These are phyloP conservation scores for Sus cebifrons DNA, from an alignment of 2,797 vertebrate species.

Conservation along the genomic window DNA sequence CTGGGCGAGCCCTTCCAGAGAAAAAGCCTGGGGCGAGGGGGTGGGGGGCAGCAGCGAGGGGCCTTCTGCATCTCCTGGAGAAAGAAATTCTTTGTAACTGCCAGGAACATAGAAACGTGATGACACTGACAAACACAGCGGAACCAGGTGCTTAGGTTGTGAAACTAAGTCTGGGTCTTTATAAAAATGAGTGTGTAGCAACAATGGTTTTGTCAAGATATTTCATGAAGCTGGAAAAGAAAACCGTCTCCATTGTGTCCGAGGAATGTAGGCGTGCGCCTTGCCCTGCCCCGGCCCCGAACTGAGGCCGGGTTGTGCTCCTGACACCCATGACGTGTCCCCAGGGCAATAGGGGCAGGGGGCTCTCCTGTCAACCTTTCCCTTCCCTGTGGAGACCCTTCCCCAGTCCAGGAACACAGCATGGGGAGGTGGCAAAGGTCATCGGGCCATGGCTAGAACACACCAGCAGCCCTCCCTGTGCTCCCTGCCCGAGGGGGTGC, in stretches of 20 bases:
- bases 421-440: neutral
- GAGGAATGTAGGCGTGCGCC: neutral
- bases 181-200: neutral
- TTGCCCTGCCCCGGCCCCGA: neutral
- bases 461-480: neutral
- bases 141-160: neutral
- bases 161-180: conserved; percentile 30
- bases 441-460: neutral
- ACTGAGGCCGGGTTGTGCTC: neutral
- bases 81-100: neutral
- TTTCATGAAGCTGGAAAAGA: neutral
- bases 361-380: neutral
- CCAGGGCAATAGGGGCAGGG: no score
- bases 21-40: neutral
- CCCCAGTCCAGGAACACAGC: neutral
- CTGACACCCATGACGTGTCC: no score
- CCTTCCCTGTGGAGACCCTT: neutral
- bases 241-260: neutral
- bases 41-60: neutral
- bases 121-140: neutral
- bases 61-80: neutral
- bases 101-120: neutral
- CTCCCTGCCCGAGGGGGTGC: neutral
- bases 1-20: neutral
- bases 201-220: neutral